Percentiles rank a stretch among this genome's conserved stretches.
Evolutionary conservation across 2,113 vertebrate genomes (phyloP).

Genomic region (Mohoua ochrocephala): DNA sequence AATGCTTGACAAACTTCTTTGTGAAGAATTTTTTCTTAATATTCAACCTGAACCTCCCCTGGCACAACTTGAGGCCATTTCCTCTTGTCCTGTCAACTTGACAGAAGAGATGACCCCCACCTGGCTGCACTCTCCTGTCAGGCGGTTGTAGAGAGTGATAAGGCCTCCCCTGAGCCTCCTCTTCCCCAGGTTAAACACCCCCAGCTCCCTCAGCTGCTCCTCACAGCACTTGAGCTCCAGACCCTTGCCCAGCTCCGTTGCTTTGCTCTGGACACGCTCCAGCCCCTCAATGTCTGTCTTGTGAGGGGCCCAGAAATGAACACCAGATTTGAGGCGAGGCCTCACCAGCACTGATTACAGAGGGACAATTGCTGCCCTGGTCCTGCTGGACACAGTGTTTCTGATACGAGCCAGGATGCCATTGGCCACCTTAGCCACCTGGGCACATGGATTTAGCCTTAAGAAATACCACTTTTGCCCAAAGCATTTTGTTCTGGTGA

Average conservation of each 20-base stretch:
- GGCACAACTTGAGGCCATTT: neutral
- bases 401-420: neutral
- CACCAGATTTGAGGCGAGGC: accelerated
- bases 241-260: accelerated
- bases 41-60: neutral
- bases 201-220: accelerated
- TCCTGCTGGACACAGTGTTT: neutral
- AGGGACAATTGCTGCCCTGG: accelerated
- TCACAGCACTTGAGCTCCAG: neutral
- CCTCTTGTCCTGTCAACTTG: neutral
- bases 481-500: neutral
- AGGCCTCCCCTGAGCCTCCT: neutral
- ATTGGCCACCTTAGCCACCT: neutral
- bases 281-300: neutral
- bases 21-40: neutral
- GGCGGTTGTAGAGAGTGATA: accelerated
- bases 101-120: neutral
- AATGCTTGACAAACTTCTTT: neutral
- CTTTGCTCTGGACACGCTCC: accelerated
- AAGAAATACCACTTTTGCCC: neutral
- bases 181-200: neutral
- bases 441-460: neutral
- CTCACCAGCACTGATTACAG: neutral
- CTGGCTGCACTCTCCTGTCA: neutral
- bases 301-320: neutral